Evolutionary conservation across 2,888 invertebrate species (phyloP).

Genomic region (Omphaloscelis lunosa): DNA sequence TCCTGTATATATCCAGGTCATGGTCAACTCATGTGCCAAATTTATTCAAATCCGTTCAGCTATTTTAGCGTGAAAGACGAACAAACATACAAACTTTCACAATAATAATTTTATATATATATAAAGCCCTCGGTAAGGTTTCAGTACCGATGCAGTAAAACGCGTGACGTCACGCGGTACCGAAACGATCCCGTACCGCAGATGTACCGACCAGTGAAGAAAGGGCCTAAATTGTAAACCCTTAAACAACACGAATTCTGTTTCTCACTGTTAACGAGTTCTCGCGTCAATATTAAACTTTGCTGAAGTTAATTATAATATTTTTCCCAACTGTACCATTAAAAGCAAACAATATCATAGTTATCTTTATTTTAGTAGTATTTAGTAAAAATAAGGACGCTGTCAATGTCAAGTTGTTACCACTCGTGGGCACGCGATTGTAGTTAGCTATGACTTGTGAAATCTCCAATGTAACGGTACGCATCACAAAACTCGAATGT

Average conservation of each 20-base stretch:
- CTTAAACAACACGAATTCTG: not conserved
- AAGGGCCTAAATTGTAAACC: too few relatives aligned
- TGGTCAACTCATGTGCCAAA: too few relatives aligned
- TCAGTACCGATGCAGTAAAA: too few relatives aligned
- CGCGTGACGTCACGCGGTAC: too few relatives aligned
- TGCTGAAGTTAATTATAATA: not conserved
- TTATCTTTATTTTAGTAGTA: not conserved
- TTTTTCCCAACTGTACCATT: not conserved
- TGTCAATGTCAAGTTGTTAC: not conserved
- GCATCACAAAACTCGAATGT: not conserved
- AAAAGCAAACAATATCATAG: not conserved
- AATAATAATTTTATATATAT: too few relatives aligned
- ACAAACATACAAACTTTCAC: too few relatives aligned
- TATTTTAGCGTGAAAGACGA: too few relatives aligned
- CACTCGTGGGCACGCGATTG: not conserved
- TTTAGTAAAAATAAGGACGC: not conserved
- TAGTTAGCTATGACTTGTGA: not conserved
- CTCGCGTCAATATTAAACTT: not conserved
- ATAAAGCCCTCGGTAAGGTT: too few relatives aligned
- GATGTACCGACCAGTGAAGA: too few relatives aligned
- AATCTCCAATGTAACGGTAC: not conserved
- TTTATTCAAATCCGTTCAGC: too few relatives aligned
- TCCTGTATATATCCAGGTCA: too few relatives aligned
- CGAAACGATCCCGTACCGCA: too few relatives aligned
- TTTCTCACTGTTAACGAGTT: not conserved